Base-by-base conservation (phyloP, 92 coral and sea anemone genomes). In the Anthopleura xanthogrammica region DNA sequence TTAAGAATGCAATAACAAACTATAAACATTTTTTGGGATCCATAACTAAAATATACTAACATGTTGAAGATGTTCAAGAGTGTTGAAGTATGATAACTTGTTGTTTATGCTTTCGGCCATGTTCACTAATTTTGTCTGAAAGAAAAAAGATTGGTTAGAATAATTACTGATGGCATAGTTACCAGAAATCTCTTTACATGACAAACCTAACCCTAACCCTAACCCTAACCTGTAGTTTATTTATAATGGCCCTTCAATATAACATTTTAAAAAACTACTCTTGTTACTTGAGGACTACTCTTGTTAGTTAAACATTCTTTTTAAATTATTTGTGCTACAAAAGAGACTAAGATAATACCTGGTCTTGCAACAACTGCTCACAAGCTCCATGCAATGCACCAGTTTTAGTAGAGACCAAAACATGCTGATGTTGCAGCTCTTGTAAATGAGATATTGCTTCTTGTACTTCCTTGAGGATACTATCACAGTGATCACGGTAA, bases 21-120 rank as follows among this genome's bases (percentile, higher is more conserved):
- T 6, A 14, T 13, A 2, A 10, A 54, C 12, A 54, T 54, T 10
- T 54, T 54, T 54, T 6, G 2, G 8, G 9, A 2, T 54, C 16
- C 58, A 54, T 54, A 5, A 54, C 12, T 54, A 54, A 54, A 10
- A 54, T 54, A 20, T 22, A 90, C 99, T 90, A 62, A 97, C 99
- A 89, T 97, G 99, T 85, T 92, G 90, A 78, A 97, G 93, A 68
- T 94, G 94, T 56, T 97, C 99, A 87, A 97, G 86, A 22, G 99
- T 93, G 80, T 91, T 94, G 81, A 97, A 97, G 84, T 97, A 97
- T 0, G 99, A 97, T 14, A 97, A 71, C 82, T 97, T 97, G 79
- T 97, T 95, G 72, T 97, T 97, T 55, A 97, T 97, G 79, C 94
- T 94, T 83, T 97, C 99, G 16, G 99, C 99, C 99, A 97, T 97